These are phyloP conservation scores for Orgyia antiqua DNA, from an alignment of 2,888 invertebrate genomes.

Conservation along the genomic window DNA sequence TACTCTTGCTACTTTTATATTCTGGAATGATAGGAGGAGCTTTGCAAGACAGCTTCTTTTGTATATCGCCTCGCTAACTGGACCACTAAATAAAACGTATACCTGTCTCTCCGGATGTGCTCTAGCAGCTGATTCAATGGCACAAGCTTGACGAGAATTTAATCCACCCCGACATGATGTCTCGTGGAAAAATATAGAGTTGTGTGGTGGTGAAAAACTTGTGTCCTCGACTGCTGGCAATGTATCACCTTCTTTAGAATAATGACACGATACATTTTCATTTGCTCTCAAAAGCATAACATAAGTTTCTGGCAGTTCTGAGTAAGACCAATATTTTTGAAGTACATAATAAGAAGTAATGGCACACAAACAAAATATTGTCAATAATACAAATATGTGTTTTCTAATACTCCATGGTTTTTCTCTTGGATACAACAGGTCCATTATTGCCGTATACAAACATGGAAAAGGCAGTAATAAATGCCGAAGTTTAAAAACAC, in stretches of 20 bases:
- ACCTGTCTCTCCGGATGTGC: conserved; percentile 78
- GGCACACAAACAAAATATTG: conserved; percentile 4
- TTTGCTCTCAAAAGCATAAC: conserved; percentile 1
- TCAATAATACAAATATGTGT: conserved; percentile 5
- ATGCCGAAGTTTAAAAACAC: too few species aligned
- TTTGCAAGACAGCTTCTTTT: conserved; percentile 11
- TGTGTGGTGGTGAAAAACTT: conserved; percentile 33
- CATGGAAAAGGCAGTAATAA: too few species aligned
- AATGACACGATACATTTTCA: conserved; percentile 15
- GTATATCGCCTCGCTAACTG: conserved; percentile 9
- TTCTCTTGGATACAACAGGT: too few species aligned
- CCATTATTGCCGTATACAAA: too few species aligned
- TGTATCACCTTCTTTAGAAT: conserved; percentile 14
- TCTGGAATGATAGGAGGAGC: conserved; percentile 8
- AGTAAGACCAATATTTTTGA: conserved; percentile 1
- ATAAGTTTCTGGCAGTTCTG: background rate
- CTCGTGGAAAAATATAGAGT: conserved; percentile 82
- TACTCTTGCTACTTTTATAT: conserved; percentile 19
- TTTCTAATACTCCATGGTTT: conserved; percentile 1
- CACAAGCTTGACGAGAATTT: conserved; percentile 80
- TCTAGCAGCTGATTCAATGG: conserved; percentile 82
- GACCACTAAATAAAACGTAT: conserved; percentile 63
- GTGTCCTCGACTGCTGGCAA: conserved; percentile 27
- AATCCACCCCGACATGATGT: conserved; percentile 79
- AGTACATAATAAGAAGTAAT: conserved; percentile 8